These are phyloP conservation scores for Xiphorhynchus elegans DNA, from an alignment of 2,113 vertebrate genomes.

Conservation along the genomic window DNA sequence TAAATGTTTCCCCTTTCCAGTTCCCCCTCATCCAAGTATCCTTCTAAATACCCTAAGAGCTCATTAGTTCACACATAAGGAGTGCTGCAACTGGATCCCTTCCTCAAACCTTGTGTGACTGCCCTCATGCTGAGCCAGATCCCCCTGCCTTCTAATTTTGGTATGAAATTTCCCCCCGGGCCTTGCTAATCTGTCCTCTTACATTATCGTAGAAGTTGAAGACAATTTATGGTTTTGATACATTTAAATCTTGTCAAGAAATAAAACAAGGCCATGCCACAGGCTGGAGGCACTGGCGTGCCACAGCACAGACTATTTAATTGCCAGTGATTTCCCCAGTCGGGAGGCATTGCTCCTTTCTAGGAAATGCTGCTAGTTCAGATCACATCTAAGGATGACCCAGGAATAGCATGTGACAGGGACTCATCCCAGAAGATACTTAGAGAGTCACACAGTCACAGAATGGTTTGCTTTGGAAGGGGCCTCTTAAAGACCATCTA, in stretches of 20 bases:
- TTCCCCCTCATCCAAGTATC: not conserved
- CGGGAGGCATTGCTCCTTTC: not conserved
- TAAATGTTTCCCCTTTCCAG: not conserved
- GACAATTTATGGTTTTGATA: not conserved
- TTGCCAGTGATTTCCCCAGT: not conserved
- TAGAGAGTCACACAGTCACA: not conserved
- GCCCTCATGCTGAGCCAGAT: not conserved
- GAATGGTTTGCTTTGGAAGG: not conserved
- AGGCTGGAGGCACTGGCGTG: not conserved
- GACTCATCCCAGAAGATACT: not conserved
- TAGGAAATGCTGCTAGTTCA: conserved; percentile 10
- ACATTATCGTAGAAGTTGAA: not conserved
- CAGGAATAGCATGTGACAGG: not conserved
- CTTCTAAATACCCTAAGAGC: not conserved
- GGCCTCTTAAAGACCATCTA: not conserved
- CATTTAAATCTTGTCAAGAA: not conserved
- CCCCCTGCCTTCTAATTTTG: not conserved
- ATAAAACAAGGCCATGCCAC: not conserved
- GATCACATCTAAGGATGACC: not conserved
- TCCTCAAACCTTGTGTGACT: not conserved
- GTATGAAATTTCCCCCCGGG: not conserved
- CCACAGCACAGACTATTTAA: not conserved
- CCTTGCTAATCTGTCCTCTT: not conserved
- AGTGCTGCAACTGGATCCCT: not conserved
- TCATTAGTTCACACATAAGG: not conserved